Percentiles rank a stretch among this genome's conserved stretches.
These are phyloP conservation scores for Phyllostomus discolor DNA, from an alignment of 2,113 vertebrate species.

Conservation along the genomic window DNA sequence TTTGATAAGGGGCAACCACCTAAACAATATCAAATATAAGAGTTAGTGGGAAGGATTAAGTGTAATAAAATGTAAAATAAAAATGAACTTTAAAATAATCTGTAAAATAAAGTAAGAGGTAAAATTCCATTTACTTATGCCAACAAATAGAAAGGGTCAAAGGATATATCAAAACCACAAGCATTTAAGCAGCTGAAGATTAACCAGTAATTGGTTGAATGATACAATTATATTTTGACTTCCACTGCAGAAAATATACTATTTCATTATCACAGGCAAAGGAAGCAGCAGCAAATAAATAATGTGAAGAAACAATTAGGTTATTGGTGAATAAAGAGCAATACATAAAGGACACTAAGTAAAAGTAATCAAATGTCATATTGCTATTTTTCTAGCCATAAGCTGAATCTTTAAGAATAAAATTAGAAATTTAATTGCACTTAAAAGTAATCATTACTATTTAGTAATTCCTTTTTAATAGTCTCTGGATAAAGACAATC, in stretches of 20 bases:
- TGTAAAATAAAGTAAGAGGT: neutral
- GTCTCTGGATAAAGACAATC: neutral
- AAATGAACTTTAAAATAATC: conserved; percentile 32
- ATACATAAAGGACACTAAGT: neutral
- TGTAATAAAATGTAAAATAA: neutral
- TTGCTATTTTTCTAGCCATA: neutral
- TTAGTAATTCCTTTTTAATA: neutral
- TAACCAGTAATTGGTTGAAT: neutral
- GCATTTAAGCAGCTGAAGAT: neutral
- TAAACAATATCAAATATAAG: conserved; percentile 76
- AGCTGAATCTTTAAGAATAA: neutral
- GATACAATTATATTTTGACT: neutral
- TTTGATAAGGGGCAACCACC: conserved; percentile 98
- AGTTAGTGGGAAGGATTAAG: conserved; percentile 32
- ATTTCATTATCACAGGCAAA: conserved; percentile 36
- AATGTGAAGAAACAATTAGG: neutral
- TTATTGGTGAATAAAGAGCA: neutral
- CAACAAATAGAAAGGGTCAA: neutral
- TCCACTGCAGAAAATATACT: neutral
- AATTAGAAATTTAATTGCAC: conserved; percentile 2
- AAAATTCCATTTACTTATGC: conserved; percentile 3
- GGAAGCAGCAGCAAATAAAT: neutral
- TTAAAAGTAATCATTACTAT: conserved; percentile 1
- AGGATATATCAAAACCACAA: neutral
- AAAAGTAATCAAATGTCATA: conserved; percentile 17